Percentiles rank a stretch among this genome's conserved stretches.
These are phyloP conservation scores for Ochotona princeps DNA, from an alignment of 2,113 vertebrate species.

Conservation along the genomic window DNA sequence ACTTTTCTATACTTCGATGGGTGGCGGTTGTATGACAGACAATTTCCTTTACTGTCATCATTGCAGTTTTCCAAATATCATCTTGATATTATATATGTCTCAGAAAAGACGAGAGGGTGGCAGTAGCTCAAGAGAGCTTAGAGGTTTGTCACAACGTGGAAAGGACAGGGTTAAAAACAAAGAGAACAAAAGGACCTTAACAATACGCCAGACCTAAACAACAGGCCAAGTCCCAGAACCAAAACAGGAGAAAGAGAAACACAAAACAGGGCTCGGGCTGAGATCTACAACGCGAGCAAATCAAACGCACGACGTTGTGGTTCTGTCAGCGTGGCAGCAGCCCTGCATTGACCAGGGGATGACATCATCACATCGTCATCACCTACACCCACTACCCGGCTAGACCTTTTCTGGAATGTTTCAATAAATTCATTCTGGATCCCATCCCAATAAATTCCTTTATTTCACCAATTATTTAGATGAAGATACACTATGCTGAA, in stretches of 20 bases:
- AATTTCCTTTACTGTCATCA: neutral
- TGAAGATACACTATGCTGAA: neutral
- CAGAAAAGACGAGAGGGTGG: neutral
- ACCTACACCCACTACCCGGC: neutral
- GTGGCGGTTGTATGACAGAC: neutral
- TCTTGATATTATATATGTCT: neutral
- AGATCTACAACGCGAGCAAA: neutral
- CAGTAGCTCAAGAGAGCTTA: neutral
- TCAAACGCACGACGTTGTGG: neutral
- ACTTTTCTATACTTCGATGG: neutral
- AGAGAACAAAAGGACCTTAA: neutral
- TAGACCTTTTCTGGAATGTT: neutral
- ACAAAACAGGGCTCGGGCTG: neutral
- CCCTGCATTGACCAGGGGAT: neutral
- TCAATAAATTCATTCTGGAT: neutral
- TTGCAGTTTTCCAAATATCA: neutral
- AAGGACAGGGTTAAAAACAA: neutral
- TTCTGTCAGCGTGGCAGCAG: too few species aligned
- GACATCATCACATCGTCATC: too few species aligned
- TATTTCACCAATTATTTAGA: slow-evolving; percentile 22
- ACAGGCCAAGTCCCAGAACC: neutral
- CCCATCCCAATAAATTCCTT: slow-evolving; percentile 1
- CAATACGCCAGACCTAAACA: neutral
- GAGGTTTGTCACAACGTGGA: neutral
- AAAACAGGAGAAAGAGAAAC: neutral